These are phyloP conservation scores for Nannoperca obscura DNA, from an alignment of 2,797 vertebrate genomes.

Conservation along the genomic window DNA sequence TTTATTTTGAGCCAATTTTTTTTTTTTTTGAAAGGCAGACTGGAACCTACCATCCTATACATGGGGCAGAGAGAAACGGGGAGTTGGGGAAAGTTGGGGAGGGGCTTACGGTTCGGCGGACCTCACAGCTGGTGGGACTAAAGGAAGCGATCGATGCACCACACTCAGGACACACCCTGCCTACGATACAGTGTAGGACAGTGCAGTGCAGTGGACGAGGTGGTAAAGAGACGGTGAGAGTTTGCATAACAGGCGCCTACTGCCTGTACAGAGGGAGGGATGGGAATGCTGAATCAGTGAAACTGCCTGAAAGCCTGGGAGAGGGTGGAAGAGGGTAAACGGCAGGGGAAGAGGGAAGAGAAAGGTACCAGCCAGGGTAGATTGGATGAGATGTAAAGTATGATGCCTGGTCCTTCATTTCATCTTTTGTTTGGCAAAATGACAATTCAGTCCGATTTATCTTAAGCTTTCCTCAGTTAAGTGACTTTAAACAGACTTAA, in stretches of 20 bases:
- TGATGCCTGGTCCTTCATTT: constrained; percentile 49
- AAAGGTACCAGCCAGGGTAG: constrained; percentile 49
- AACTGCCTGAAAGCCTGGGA: constrained; percentile 76
- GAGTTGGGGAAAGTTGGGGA: constrained; percentile 46
- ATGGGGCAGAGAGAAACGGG: constrained; percentile 66
- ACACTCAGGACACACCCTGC: constrained; percentile 67
- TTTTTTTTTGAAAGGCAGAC: constrained; percentile 74
- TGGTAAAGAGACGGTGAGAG: constrained; percentile 60
- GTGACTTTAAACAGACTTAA: constrained; percentile 34
- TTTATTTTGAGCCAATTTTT: constrained; percentile 71
- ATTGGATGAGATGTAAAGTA: constrained; percentile 54
- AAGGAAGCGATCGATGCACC: constrained; percentile 46
- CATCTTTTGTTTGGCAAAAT: constrained; percentile 31
- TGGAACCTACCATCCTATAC: constrained; percentile 94
- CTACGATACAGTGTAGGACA: constrained; percentile 48
- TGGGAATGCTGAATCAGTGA: constrained; percentile 84
- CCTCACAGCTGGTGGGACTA: constrained; percentile 53
- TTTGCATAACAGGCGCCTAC: constrained; percentile 61
- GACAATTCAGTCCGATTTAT: constrained; percentile 22
- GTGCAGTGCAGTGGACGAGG: constrained; percentile 61
- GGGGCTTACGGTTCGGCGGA: constrained; percentile 47
- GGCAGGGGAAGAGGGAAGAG: constrained; percentile 51
- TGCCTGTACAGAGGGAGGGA: constrained; percentile 66
- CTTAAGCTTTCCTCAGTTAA: constrained; percentile 17
- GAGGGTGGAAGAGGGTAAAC: constrained; percentile 69